A percentile compares a stretch with the other conserved stretches of the same genome.
phyloP scores from a whole-genome alignment of 2,888 invertebrate genomes.

The Ptychoptera contaminata region DNA sequence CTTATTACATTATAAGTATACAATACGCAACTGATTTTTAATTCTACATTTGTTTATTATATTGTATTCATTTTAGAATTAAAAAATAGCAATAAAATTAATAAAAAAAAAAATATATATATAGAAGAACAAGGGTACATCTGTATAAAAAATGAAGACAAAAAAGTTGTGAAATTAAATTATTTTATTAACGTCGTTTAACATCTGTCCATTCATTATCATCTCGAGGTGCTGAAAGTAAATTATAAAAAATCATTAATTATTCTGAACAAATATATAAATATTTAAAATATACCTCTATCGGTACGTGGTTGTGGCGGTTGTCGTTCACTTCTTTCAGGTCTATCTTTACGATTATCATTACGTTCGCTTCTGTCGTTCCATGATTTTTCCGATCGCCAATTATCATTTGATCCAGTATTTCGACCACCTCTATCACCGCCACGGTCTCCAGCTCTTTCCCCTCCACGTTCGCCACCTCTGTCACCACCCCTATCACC shows the following conservation, averaged over 20 bases:
- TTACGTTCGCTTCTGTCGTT: conserved; percentile 17
- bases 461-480: conserved; percentile 13
- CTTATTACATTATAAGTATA: no score
- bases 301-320: conserved; percentile 17
- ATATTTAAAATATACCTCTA: conserved; percentile 8
- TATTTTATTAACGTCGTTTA: conserved; percentile 31
- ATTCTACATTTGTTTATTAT: no score
- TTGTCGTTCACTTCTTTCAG: conserved; percentile 20
- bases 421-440: conserved; percentile 13
- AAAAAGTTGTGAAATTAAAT: no score
- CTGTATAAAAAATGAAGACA: no score
- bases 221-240: conserved; percentile 27
- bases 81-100: no score
- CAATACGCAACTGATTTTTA: no score
- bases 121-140: no score
- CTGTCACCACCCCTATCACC: conserved; percentile 21
- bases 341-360: conserved; percentile 22
- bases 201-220: conserved; percentile 45
- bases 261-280: background rate
- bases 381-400: conserved; percentile 11
- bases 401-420: conserved; percentile 10
- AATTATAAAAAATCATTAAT: conserved; percentile 3
- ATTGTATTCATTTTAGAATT: no score
- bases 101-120: no score
- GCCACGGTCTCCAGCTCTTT: conserved; percentile 15